These are phyloP conservation scores for Labeo rohita DNA, from an alignment of 2,113 vertebrate genomes.

Conservation along the genomic window DNA sequence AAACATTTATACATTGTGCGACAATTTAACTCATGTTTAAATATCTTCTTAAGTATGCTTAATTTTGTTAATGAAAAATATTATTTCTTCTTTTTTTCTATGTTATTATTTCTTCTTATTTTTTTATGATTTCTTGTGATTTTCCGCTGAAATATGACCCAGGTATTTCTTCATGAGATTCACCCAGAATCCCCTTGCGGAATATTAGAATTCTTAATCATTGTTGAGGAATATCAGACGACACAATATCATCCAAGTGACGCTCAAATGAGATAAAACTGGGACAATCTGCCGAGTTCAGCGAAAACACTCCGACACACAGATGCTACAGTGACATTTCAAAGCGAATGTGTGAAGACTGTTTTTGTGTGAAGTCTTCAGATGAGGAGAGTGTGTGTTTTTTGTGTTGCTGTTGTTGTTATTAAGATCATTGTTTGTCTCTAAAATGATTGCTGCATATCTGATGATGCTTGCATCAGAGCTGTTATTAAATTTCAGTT, in stretches of 20 bases:
- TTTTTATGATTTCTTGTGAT: not conserved
- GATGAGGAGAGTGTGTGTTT: not conserved
- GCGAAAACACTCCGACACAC: not conserved
- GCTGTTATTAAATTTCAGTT: not conserved
- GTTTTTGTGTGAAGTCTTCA: not conserved
- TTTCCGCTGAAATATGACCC: not conserved
- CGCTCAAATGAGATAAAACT: not conserved
- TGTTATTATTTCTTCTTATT: not conserved
- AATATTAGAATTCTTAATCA: not conserved
- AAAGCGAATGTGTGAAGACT: not conserved
- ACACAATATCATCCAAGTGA: not conserved
- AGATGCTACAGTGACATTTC: slow-evolving; percentile 10
- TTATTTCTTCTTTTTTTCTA: not conserved
- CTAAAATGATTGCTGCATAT: slow-evolving; percentile 16
- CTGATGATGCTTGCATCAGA: not conserved
- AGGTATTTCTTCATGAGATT: not conserved
- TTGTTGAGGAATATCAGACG: not conserved
- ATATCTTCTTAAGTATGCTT: not conserved
- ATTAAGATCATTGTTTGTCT: not conserved
- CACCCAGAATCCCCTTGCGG: not conserved
- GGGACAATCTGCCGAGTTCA: not conserved
- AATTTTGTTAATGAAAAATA: not conserved
- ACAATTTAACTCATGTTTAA: not conserved
- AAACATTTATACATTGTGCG: not conserved
- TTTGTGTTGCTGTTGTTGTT: not conserved